Percentiles rank a stretch among this genome's conserved stretches.
These are phyloP conservation scores for Cuniculus paca DNA, from an alignment of 2,797 vertebrate species.

Conservation along the genomic window DNA sequence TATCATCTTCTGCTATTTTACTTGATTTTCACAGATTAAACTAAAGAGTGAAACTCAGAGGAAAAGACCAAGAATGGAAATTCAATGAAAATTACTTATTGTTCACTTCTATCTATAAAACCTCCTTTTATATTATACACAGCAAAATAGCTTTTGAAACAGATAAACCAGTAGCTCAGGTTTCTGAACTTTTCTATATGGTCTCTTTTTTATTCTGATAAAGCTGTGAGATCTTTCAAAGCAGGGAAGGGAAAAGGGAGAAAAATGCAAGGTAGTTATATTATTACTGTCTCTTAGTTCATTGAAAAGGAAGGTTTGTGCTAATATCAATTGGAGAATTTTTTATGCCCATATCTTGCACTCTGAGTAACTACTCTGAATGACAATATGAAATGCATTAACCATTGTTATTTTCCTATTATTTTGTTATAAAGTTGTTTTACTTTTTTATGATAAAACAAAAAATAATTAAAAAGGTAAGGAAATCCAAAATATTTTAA, in stretches of 20 bases:
- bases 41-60: neutral
- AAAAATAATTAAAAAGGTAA: neutral
- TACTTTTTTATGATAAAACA: neutral
- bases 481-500: neutral
- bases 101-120: neutral
- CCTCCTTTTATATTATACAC: neutral
- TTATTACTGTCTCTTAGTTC: neutral
- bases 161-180: neutral
- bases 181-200: neutral
- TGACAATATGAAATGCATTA: neutral
- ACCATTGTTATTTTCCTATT: neutral
- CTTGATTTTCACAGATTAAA: neutral
- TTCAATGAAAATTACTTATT: neutral
- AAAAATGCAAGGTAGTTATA: neutral
- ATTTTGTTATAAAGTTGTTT: neutral
- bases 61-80: neutral
- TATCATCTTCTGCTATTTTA: neutral
- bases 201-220: neutral
- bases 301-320: neutral
- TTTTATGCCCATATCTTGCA: neutral
- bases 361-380: neutral
- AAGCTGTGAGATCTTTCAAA: neutral
- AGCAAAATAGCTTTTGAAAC: constrained; percentile 18
- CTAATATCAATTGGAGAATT: neutral
- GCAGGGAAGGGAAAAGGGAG: neutral